Base-by-base conservation (phyloP, 2,797 vertebrate genomes). In the Anguilla pacifica region DNA sequence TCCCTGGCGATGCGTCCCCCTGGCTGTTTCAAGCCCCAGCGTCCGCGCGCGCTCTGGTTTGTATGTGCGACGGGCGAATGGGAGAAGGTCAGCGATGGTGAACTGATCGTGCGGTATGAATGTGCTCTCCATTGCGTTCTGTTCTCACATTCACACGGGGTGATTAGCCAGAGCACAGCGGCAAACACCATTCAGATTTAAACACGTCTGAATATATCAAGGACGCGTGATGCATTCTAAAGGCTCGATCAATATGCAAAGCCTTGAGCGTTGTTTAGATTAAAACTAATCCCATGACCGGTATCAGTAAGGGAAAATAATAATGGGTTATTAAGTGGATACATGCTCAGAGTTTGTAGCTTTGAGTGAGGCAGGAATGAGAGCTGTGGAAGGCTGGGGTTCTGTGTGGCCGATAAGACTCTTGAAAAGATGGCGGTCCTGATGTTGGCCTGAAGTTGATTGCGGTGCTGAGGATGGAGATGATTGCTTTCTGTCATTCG, bases 1-100 rank as follows among this genome's bases (percentile, higher is more conserved):
- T 43, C 72, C 35, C 31, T 17, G 72, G 35, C 35, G 39, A 39
- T 2, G 61, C 81, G 87, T 89, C 88, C 19, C 72, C 35, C 31
- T 17, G 72, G 35, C 35, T 15, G 31, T 77, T 35, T 43, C 39
- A 35, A 19, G 72, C 13, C 70, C 1, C n/a, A 15, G 70, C 15
- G 3, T 1, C 13, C 22, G 19, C 35, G 15, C 13, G 3, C 72
- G 35, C 17, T 77, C 31, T 3, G 1, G 35, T 2, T 43, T 43
- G 19, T 43, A 77, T 77, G 35, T 43, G 39, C 72, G 17, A 77
- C 1, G 72, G 43, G 43, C 25, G 1, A 9, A 51, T 10, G 10
- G 2, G 6, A 11, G 51, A 46, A 49, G 77, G 77, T 51, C 77
- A 81, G 19, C 46, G 10, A 19, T 3, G 11, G 2, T n/a, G n/a